Conservation (phyloP, 2,888 invertebrate genomes). For the Thera britannica region DNA sequence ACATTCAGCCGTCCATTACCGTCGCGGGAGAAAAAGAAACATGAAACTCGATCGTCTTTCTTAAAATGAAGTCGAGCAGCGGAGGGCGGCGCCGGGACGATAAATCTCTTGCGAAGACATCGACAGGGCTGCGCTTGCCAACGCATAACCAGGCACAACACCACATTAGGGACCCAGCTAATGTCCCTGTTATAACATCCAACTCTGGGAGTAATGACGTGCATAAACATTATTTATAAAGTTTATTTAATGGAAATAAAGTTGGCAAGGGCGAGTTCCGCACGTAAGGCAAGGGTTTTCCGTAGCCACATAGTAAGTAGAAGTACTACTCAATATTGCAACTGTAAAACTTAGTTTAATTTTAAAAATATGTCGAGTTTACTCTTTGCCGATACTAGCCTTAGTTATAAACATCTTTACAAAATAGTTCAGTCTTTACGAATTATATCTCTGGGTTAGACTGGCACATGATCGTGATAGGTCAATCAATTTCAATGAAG, state of each 20-base stretch:
- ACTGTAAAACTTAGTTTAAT: too few species aligned
- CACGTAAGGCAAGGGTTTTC: background rate
- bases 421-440: too few species aligned
- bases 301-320: too few species aligned
- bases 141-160: constrained; percentile 58
- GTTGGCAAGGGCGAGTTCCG: constrained; percentile 13
- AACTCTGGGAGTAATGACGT: constrained; percentile 45
- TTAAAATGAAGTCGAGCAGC: constrained; percentile 54
- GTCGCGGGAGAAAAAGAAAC: constrained; percentile 58
- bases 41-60: constrained; percentile 59
- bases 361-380: too few species aligned
- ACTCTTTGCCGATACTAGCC: too few species aligned
- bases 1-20: constrained; percentile 57
- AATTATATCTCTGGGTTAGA: too few species aligned
- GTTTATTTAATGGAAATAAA: constrained; percentile 40
- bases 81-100: constrained; percentile 56
- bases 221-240: constrained; percentile 45
- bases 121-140: constrained; percentile 62
- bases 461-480: too few species aligned
- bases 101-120: constrained; percentile 66
- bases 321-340: too few species aligned
- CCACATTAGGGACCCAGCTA: constrained; percentile 64
- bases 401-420: too few species aligned
- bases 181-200: constrained; percentile 62
- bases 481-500: too few species aligned